Conservation (phyloP, 2,888 invertebrate species). For the Ceraclea dissimilis region DNA sequence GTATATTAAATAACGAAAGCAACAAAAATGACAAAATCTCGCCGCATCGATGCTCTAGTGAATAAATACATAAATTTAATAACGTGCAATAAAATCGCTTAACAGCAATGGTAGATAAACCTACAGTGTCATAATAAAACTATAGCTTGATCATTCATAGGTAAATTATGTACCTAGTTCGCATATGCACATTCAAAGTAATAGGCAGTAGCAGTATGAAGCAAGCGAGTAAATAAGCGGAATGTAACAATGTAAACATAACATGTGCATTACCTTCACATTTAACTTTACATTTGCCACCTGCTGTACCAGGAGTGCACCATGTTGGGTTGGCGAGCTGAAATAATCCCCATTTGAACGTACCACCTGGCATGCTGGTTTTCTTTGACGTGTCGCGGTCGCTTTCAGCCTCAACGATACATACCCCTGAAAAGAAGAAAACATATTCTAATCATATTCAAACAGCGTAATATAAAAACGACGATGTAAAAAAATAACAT, state of each 20-base stretch:
- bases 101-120: too few species aligned
- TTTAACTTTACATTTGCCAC: conserved; percentile 12
- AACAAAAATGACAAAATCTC: not conserved
- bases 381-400: conserved; percentile 12
- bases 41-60: too few species aligned
- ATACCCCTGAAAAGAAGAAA: conserved; percentile 14
- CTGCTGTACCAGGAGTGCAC: conserved; percentile 10
- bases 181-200: too few species aligned
- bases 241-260: too few species aligned
- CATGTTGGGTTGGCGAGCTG: conserved; percentile 13
- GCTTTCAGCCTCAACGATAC: conserved; percentile 12
- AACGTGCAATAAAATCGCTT: too few species aligned
- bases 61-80: conserved; percentile 2
- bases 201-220: too few species aligned
- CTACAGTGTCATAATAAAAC: too few species aligned
- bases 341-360: conserved; percentile 15
- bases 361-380: conserved; percentile 4
- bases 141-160: too few species aligned
- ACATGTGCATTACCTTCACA: conserved; percentile 13
- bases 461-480: not conserved
- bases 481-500: too few species aligned
- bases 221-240: too few species aligned
- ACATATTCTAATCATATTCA: not conserved
- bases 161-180: too few species aligned
- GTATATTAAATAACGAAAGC: not conserved